phyloP scores from a whole-genome alignment of 2,888 invertebrate species.

The Pammene aurita region DNA sequence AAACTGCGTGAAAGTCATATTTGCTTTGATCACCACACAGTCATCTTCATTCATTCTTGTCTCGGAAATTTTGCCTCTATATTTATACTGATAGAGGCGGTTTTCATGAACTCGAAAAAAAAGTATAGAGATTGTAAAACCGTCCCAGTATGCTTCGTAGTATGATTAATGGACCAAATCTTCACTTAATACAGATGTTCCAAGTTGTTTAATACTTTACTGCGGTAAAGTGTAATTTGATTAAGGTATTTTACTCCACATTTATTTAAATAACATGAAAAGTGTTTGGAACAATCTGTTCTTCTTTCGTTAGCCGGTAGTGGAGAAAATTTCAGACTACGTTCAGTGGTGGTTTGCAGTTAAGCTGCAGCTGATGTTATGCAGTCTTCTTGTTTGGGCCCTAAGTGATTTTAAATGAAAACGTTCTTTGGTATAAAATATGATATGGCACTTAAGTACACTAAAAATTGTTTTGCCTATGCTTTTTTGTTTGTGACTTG shows the following conservation, averaged over 20 bases:
- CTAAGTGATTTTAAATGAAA: too few species aligned
- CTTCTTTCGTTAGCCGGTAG: too few species aligned
- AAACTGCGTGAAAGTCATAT: not conserved
- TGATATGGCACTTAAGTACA: too few species aligned
- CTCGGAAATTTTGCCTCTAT: not conserved
- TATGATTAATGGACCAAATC: conserved; percentile 38
- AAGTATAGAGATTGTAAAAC: not conserved
- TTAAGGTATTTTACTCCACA: conserved; percentile 8
- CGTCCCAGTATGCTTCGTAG: conserved; percentile 6
- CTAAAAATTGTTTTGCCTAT: too few species aligned
- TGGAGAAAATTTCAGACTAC: too few species aligned
- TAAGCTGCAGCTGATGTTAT: too few species aligned
- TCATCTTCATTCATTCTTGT: not conserved
- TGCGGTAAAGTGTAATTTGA: conserved; percentile 31
- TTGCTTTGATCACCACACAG: not conserved
- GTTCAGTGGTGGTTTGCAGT: too few species aligned
- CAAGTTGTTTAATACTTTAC: conserved; percentile 7
- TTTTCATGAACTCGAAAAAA: not conserved
- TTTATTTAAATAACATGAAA: not conserved
- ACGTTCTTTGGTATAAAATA: too few species aligned
- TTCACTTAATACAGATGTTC: conserved; percentile 28
- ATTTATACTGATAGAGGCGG: not conserved
- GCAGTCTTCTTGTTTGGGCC: too few species aligned
- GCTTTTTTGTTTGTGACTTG: too few species aligned
- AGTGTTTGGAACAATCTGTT: too few species aligned